Base-by-base conservation (phyloP, 1,140 invertebrate genomes). In the Berghia stephanieae region DNA sequence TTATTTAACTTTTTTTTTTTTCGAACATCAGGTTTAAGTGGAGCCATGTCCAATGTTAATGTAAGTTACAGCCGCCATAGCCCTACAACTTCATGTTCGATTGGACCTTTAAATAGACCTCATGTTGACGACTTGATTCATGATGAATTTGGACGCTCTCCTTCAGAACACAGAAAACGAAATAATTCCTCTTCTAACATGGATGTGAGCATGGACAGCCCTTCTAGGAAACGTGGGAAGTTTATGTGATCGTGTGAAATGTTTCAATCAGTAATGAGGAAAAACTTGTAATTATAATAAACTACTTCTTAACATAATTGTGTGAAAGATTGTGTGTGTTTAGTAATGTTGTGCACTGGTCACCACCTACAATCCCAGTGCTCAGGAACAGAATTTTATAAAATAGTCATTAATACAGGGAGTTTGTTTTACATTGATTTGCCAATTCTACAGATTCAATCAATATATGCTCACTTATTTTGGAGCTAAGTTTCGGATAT, bases 71-170 rank as follows among this genome's bases (percentile, higher is more conserved):
- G 77, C 40, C 78, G 82, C 55, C 79, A 80, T 1, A 82, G 75
- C 68, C 67, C 74, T 66, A 66, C 78, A 78, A 71, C 78, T 46
- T 52, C 73, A 49, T 42, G 72, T 43, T 34, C 78, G 55, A 66
- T 78, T n/a, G 46, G 60, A 70, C 75, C 70, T 73, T 55, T 74
- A 49, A 38, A 78, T 63, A 82, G 83, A 79, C 82, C 80, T 78
- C 81, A 83, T 77, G 83, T 90, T 27, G 91, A 92, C 42, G 94
- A 95, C 86, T 89, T 95, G 76, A 94, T 95, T 86, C 92, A 92
- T 82, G 93, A 93, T 82, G 94, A 95, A 90, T 93, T 94, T 85
- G 93, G 93, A 75, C 91, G 94, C n/a, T n/a, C n/a, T 73, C 93
- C 94, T 82, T 81, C 79, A 82, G 90, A 88, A 71, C 80, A 86